Evolutionary conservation across 2,113 vertebrate species (phyloP), one percentile per base, ranked within the genome.

Genomic region (Saguinus midas): DNA sequence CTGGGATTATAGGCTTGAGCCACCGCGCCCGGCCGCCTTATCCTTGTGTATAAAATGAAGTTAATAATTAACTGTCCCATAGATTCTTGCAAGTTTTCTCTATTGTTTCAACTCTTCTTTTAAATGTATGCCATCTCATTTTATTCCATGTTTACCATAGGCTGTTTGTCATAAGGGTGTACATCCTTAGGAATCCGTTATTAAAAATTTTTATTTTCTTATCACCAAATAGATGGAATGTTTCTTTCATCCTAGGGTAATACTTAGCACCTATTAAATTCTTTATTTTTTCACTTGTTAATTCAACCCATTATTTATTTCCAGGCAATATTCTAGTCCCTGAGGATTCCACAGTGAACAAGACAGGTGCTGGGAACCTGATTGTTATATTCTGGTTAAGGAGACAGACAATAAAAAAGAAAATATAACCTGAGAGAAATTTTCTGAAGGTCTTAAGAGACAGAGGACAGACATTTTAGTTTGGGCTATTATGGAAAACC

Each of bases 301-400:
- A 50, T 68, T 96, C 64, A 84, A 57, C 64, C 89, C 7, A 82
- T 52, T 75, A 45, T 70, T 94, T 82, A 76, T 86, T 95, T 95
- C 23, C n/a, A n/a, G 72, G 43, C 25, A 89, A 58, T 80, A 87
- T 81, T 58, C 72, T 29, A 73, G 83, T 45, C 55, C 45, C 52
- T 70, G 55, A 88, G 55, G 16, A 87, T 20, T 91, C 52, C 37
- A 13, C 23, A 12, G 66, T 64, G 7, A 94, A 57, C 12, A 72
- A 58, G 85, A 48, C 66, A 95, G 79, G 43, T 94, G n/a, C 73
- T 78, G 43, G 23, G 17, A 95, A 82, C 37, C 43, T 88, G 20
- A 87, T 91, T 91, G 37, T 79, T 94, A 73, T 0, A 79, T 72
- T 91, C 68, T 73, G 29, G 6, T 87, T 55, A 91, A 84, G 25